Conservation (phyloP, 2,797 vertebrate species). For the Gadopsis marmoratus region DNA sequence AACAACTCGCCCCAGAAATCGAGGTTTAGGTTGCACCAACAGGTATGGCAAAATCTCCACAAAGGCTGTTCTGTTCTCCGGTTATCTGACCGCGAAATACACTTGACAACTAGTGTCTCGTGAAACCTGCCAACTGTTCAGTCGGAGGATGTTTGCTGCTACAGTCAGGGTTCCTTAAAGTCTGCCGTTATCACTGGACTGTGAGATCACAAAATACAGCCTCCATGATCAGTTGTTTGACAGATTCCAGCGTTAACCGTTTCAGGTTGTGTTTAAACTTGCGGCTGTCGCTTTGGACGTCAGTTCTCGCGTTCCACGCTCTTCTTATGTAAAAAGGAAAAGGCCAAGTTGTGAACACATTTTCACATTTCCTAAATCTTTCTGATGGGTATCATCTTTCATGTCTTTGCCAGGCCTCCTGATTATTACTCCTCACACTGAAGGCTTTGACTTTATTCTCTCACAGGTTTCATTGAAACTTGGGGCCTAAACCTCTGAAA, state of each 20-base stretch:
- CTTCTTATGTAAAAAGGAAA: slow-evolving; percentile 27
- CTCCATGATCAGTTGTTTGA: background rate
- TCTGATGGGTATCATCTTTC: slow-evolving; percentile 4
- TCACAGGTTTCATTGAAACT: background rate
- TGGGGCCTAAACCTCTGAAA: slow-evolving; percentile 4
- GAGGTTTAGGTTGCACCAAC: slow-evolving; percentile 80
- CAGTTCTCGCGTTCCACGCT: slow-evolving; percentile 14
- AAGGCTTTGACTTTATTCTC: slow-evolving; percentile 20
- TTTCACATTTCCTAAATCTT: slow-evolving; percentile 32
- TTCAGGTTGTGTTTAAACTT: slow-evolving; percentile 4
- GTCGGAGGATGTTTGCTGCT: slow-evolving; percentile 17
- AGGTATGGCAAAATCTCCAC: slow-evolving; percentile 66
- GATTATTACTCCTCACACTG: slow-evolving; percentile 17
- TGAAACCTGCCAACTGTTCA: slow-evolving; percentile 21
- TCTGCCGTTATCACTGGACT: background rate
- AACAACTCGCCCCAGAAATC: slow-evolving; percentile 78
- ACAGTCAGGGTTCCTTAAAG: slow-evolving; percentile 4
- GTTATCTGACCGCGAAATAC: slow-evolving; percentile 73
- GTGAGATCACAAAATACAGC: background rate
- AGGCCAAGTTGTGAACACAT: slow-evolving; percentile 27
- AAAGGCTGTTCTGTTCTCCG: slow-evolving; percentile 68
- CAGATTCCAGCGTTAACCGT: slow-evolving; percentile 5
- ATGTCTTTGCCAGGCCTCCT: slow-evolving; percentile 11
- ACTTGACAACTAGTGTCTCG: slow-evolving; percentile 53
- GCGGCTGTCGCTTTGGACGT: slow-evolving; percentile 12